Evolutionary conservation across 1,140 invertebrate species (phyloP).

Genomic region (Parapsyche elsis): DNA sequence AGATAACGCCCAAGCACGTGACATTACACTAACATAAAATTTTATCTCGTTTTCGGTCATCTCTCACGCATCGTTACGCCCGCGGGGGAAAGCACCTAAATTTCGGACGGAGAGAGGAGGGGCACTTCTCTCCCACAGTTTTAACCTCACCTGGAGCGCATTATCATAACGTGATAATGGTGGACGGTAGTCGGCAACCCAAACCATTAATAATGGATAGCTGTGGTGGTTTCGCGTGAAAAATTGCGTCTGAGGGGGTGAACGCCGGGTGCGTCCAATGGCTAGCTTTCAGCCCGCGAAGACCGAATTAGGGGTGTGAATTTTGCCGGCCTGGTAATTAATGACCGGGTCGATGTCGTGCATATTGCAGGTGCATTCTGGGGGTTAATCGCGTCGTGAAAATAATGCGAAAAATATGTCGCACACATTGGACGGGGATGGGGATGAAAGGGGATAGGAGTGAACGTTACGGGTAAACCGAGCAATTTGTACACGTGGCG

Average conservation of each 20-base stretch:
- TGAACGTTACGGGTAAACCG: neutral
- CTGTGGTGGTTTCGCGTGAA: too few species aligned
- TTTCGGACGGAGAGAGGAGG: too few species aligned
- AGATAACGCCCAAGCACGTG: constrained; percentile 5
- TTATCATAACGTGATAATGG: constrained; percentile 41
- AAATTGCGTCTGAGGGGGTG: constrained; percentile 5
- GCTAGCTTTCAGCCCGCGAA: neutral
- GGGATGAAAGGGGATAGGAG: neutral
- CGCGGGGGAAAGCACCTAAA: neutral
- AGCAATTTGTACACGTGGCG: neutral
- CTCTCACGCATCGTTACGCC: constrained; percentile 22
- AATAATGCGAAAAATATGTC: constrained; percentile 28
- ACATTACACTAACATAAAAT: constrained; percentile 21
- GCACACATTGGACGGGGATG: neutral
- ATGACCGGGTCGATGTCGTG: constrained; percentile 33
- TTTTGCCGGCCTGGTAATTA: constrained; percentile 3
- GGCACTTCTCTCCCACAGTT: neutral
- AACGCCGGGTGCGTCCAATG: constrained; percentile 27
- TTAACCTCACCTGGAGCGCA: constrained; percentile 1
- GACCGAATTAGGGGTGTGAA: neutral
- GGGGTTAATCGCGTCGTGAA: constrained; percentile 9
- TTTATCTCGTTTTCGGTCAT: neutral
- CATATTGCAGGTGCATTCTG: constrained; percentile 33
- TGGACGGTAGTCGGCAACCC: constrained; percentile 2
- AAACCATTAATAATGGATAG: constrained; percentile 41